Evolutionary conservation across 1,140 invertebrate species (phyloP).

Genomic region (Capitella teleta): DNA sequence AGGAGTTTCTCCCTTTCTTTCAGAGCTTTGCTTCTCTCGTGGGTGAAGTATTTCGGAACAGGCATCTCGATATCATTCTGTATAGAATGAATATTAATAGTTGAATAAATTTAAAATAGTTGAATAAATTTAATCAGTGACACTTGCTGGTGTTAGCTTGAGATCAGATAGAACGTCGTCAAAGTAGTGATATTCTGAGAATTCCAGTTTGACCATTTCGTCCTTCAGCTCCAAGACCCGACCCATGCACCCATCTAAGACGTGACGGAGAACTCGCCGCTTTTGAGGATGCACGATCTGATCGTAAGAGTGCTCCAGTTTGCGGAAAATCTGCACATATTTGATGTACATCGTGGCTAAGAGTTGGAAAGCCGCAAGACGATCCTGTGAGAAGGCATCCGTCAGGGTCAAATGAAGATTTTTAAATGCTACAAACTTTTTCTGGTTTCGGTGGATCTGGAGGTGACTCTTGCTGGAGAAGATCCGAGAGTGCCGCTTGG

Average conservation of each 20-base stretch:
- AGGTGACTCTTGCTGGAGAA: slow-evolving; percentile 38
- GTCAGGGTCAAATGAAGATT: not conserved
- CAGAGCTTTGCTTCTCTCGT: slow-evolving; percentile 34
- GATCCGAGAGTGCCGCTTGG: slow-evolving; percentile 33
- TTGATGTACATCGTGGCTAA: slow-evolving; percentile 53
- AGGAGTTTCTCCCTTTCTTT: slow-evolving; percentile 40
- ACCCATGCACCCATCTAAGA: slow-evolving; percentile 69
- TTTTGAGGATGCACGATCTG: slow-evolving; percentile 89
- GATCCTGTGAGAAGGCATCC: slow-evolving; percentile 26
- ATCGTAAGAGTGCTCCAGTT: slow-evolving; percentile 71
- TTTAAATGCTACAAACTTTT: slow-evolving; percentile 18
- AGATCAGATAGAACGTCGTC: slow-evolving; percentile 59
- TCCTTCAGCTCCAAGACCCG: slow-evolving; percentile 54
- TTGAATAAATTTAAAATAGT: not conserved
- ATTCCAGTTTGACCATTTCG: slow-evolving; percentile 72
- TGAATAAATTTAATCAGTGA: not conserved
- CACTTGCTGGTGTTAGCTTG: slow-evolving; percentile 52
- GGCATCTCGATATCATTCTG: slow-evolving; percentile 45
- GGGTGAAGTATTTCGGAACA: slow-evolving; percentile 45
- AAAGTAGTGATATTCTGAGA: slow-evolving; percentile 75
- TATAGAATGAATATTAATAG: slow-evolving; percentile 8
- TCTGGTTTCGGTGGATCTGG: slow-evolving; percentile 39
- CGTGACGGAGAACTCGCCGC: slow-evolving; percentile 59
- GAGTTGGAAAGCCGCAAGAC: slow-evolving; percentile 38
- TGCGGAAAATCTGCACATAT: slow-evolving; percentile 66